Conservation (phyloP, 2,113 vertebrate species). For the Eurystomus gularis region DNA sequence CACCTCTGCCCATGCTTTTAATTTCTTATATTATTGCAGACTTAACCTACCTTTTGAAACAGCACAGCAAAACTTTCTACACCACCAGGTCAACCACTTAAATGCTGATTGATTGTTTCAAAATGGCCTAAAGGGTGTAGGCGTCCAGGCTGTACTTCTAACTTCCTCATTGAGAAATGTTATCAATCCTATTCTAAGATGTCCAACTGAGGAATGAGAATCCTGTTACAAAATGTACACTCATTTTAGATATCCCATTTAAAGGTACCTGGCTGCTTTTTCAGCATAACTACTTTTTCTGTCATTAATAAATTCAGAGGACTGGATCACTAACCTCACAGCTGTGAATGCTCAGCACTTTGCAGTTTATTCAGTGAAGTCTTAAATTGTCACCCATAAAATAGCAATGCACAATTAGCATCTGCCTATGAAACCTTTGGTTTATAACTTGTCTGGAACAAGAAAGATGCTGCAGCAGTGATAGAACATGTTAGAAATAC, state of each 20-base stretch:
- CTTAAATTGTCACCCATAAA: neutral
- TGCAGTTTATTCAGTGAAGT: neutral
- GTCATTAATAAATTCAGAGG: neutral
- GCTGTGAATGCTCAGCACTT: neutral
- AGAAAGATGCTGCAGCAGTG: neutral
- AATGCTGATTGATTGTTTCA: neutral
- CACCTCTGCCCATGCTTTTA: neutral
- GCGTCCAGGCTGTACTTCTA: neutral
- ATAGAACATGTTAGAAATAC: neutral
- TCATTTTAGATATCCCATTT: neutral
- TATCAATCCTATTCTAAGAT: neutral
- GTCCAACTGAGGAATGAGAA: neutral
- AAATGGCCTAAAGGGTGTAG: neutral
- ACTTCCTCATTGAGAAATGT: neutral
- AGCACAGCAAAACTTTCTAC: neutral
- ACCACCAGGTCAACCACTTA: neutral
- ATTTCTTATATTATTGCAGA: neutral
- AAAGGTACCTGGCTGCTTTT: neutral
- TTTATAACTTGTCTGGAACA: neutral
- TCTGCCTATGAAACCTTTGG: neutral
- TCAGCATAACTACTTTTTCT: neutral
- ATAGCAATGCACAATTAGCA: neutral
- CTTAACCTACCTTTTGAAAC: neutral
- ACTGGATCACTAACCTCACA: neutral
- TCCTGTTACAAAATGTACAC: neutral